Evolutionary conservation across 1,140 invertebrate genomes (phyloP).

Genomic region (Ceratosolen solmsi): DNA sequence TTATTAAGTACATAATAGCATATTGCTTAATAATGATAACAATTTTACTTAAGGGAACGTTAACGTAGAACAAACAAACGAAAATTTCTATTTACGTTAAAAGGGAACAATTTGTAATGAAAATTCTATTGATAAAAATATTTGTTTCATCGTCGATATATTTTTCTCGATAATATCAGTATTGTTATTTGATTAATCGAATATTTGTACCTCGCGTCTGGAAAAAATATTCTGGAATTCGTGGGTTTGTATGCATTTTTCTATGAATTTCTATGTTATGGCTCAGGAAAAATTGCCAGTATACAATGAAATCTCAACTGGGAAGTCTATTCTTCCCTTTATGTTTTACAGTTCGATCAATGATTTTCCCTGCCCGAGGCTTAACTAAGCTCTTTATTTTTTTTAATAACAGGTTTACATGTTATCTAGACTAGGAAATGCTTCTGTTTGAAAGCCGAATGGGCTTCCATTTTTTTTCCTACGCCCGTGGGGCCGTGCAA

Average conservation of each 20-base stretch:
- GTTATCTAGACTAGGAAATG: neutral
- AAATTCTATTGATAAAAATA: neutral
- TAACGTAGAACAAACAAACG: neutral
- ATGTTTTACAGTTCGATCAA: neutral
- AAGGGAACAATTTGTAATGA: neutral
- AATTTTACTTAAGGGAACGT: neutral
- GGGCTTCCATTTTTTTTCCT: neutral
- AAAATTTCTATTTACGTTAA: neutral
- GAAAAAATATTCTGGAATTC: neutral
- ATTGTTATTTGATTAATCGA: neutral
- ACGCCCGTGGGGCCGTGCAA: neutral
- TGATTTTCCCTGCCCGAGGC: constrained; percentile 7
- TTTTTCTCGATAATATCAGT: neutral
- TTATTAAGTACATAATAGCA: neutral
- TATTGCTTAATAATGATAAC: neutral
- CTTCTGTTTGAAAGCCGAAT: constrained; percentile 8
- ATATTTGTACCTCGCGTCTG: neutral
- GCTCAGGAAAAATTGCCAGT: neutral
- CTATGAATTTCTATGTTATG: neutral
- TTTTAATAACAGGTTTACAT: constrained; percentile 22
- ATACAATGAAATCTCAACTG: neutral
- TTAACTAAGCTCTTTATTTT: constrained; percentile 30
- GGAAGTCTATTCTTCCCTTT: neutral
- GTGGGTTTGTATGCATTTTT: neutral
- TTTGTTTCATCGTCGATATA: neutral